Evolutionary conservation across 2,888 invertebrate genomes (phyloP).

Genomic region (Anaspis maculata): DNA sequence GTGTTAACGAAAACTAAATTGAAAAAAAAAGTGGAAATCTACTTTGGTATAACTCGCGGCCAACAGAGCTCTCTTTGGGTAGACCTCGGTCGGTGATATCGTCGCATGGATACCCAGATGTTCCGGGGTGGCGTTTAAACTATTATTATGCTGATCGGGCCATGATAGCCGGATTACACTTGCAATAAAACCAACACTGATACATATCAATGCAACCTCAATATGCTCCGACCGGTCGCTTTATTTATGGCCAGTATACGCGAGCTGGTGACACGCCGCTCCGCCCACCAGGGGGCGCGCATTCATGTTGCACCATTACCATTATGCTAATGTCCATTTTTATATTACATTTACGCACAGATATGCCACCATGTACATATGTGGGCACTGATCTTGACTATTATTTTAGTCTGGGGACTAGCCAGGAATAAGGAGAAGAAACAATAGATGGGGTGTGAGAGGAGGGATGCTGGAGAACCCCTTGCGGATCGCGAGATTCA

Average conservation of each 20-base stretch:
- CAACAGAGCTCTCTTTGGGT: no score
- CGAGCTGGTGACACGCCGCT: conserved; percentile 32
- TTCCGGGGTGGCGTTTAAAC: conserved; percentile 37
- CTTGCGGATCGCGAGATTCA: no score
- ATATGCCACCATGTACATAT: conserved; percentile 28
- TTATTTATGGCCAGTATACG: conserved; percentile 35
- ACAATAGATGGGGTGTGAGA: no score
- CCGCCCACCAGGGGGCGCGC: conserved; percentile 26
- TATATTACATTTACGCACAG: conserved; percentile 15
- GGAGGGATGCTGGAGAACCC: no score
- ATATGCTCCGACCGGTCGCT: conserved; percentile 36
- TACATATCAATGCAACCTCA: conserved; percentile 44
- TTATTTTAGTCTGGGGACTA: conserved; percentile 25
- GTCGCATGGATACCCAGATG: conserved; percentile 31
- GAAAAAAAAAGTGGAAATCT: no score
- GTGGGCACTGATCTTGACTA: conserved; percentile 23
- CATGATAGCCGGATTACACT: conserved; percentile 44
- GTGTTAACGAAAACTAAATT: no score
- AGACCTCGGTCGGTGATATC: conserved; percentile 10
- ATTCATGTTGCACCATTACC: conserved; percentile 9
- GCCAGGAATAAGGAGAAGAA: no score
- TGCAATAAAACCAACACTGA: conserved; percentile 44
- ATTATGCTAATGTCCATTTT: conserved; percentile 12
- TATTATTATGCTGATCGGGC: conserved; percentile 45
- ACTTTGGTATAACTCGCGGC: no score